Percentiles rank a stretch among this genome's conserved stretches.
Evolutionary conservation across 2,888 invertebrate genomes (phyloP).

Genomic region (Drosophila borborema): DNA sequence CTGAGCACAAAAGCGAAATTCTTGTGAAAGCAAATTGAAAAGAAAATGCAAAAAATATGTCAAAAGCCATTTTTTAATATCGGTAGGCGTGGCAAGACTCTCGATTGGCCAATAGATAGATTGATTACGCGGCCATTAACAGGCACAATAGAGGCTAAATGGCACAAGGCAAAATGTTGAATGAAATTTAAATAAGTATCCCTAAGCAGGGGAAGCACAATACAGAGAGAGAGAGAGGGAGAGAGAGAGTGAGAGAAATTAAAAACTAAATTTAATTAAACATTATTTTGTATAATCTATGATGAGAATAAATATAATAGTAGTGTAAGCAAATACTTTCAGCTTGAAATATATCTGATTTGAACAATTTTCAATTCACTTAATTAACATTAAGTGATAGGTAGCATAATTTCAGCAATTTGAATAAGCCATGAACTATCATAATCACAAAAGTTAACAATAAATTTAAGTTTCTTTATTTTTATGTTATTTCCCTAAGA

Average conservation of each 20-base stretch:
- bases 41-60: constrained; percentile 72
- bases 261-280: not conserved
- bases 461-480: no score
- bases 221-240: no score
- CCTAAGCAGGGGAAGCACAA: no score
- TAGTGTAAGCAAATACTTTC: not conserved
- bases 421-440: no score
- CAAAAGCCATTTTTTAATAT: constrained; percentile 73
- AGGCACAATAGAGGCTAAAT: constrained; percentile 26
- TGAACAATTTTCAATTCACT: not conserved
- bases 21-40: constrained; percentile 66
- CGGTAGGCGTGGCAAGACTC: constrained; percentile 51
- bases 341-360: not conserved
- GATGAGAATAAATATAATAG: not conserved
- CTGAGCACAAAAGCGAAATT: constrained; percentile 49
- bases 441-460: no score
- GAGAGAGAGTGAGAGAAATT: no score
- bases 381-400: not conserved
- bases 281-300: no score
- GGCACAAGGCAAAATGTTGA: not conserved
- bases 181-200: not conserved
- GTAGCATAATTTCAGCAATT: no score
- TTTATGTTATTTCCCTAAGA: no score
- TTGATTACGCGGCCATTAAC: constrained; percentile 49
- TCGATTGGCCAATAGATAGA: constrained; percentile 64